Conservation (phyloP, 2,797 vertebrate genomes). For the Megalops cyprinoides region DNA sequence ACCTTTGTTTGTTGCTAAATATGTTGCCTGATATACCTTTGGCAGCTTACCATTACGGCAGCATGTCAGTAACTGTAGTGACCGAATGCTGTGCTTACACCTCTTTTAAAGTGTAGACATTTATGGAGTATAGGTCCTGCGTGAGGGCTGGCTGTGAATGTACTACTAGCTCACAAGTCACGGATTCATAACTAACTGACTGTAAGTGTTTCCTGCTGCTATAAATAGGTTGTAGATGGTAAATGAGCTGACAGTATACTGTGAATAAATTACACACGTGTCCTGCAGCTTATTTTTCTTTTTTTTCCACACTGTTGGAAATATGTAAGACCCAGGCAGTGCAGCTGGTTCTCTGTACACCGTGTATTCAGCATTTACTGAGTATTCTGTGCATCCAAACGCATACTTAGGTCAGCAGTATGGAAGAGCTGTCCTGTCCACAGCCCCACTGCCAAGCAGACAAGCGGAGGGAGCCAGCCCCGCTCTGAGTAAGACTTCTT, state of each 20-base stretch:
- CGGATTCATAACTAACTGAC: slow-evolving; percentile 48
- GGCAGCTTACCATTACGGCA: too few species aligned
- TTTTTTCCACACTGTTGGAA: slow-evolving; percentile 36
- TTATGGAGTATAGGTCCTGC: background rate
- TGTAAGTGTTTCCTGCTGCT: slow-evolving; percentile 60
- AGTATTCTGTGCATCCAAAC: background rate
- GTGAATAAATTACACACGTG: slow-evolving; percentile 78
- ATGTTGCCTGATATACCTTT: background rate
- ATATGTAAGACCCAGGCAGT: slow-evolving; percentile 44
- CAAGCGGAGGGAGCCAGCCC: background rate
- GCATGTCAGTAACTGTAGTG: too few species aligned
- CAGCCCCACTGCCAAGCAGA: background rate
- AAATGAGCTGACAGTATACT: slow-evolving; percentile 67
- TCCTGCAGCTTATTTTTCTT: slow-evolving; percentile 69
- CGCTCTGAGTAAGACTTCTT: background rate
- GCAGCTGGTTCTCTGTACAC: slow-evolving; percentile 24
- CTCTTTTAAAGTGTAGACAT: background rate
- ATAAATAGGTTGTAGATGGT: slow-evolving; percentile 78
- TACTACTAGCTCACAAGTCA: background rate
- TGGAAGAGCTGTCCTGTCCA: background rate
- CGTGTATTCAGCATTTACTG: background rate
- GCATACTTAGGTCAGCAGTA: background rate
- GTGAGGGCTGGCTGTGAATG: background rate
- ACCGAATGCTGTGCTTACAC: background rate
- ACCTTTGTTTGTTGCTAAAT: too few species aligned